Base-by-base conservation (phyloP, 2,797 vertebrate genomes). In the Dicrostonyx torquatus region DNA sequence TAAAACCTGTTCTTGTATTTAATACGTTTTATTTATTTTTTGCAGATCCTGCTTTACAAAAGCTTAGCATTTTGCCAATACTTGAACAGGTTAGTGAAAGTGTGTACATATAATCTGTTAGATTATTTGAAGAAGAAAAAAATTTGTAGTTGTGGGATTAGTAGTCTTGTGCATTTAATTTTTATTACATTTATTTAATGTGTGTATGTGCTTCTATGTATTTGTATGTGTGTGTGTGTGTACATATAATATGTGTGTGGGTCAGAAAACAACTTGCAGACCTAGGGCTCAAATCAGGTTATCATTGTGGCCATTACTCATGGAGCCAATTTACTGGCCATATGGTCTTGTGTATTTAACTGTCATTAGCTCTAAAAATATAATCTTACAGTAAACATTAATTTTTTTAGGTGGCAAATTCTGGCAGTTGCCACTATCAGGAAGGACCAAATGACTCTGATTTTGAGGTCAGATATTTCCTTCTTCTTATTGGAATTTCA, bases 11-110 rank as follows among this genome's bases (percentile, higher is more conserved):
- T 96, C 43, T 89, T 68, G 4, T 66, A 85, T 91, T 97, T 95
- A 97, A 96, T 9, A 77, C 9, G 78, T 97, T 93, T 72, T 97
- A 97, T 90, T 22, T 97, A 58, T 55, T 98, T 68, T n/a, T 68
- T 98, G 88, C 97, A 98, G 98, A 97, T 96, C 53, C 73, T 5
- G 62, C 96, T 96, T 98, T 98, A 82, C 98, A 98, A 78, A 98
- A 98, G 97, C 93, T 96, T 89, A 98, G 97, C 78, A 95, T 97
- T 97, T 96, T 97, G 88, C 95, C 98, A 80, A 96, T 97, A 70
- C 88, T 97, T 92, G 97, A 98, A 96, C 98, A 98, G 98, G 98
- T 99, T 92, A 98, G 98, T 97, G 97, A 96, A 84, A 40, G 1
- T 96, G 4, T 93, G 12, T 18, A 10, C 26, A 70, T 91, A 26